A percentile compares a stretch with the other conserved stretches of the same genome.
phyloP scores from a whole-genome alignment of 2,113 vertebrate species.

The Zosterops hypoxanthus region DNA sequence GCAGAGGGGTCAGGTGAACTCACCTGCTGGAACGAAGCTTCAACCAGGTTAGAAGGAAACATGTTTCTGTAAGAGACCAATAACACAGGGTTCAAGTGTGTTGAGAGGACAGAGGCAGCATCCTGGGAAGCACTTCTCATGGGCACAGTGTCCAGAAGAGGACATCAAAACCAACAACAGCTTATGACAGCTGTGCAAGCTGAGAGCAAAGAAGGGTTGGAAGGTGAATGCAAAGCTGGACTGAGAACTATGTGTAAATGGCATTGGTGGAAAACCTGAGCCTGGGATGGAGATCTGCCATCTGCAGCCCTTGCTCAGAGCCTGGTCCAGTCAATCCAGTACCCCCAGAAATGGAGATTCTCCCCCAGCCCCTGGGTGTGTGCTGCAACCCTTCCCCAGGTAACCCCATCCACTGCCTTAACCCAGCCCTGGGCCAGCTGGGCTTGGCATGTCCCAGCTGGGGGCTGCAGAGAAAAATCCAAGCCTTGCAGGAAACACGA shows the following conservation, averaged over 20 bases:
- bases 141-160: rapidly evolving
- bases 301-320: not conserved
- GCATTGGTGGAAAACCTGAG: not conserved
- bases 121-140: not conserved
- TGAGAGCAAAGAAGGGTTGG: not conserved
- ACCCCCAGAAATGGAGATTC: not conserved
- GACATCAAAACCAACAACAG: not conserved
- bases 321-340: not conserved
- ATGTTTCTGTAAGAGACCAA: constrained; percentile 81
- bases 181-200: not conserved
- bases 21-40: constrained; percentile 90
- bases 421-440: not conserved
- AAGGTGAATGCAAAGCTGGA: rapidly evolving
- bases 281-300: not conserved
- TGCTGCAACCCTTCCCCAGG: not conserved
- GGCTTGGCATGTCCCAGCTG: not conserved
- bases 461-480: not conserved
- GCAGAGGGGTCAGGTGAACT: not conserved
- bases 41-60: constrained; percentile 89
- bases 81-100: rapidly evolving
- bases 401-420: not conserved
- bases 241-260: rapidly evolving
- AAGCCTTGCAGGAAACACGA: not conserved
- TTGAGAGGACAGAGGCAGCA: not conserved
- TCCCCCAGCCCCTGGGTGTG: not conserved